Percentiles rank a stretch among this genome's conserved stretches.
Evolutionary conservation across 2,797 vertebrate species (phyloP).

Genomic region (Aldrovandia affinis): DNA sequence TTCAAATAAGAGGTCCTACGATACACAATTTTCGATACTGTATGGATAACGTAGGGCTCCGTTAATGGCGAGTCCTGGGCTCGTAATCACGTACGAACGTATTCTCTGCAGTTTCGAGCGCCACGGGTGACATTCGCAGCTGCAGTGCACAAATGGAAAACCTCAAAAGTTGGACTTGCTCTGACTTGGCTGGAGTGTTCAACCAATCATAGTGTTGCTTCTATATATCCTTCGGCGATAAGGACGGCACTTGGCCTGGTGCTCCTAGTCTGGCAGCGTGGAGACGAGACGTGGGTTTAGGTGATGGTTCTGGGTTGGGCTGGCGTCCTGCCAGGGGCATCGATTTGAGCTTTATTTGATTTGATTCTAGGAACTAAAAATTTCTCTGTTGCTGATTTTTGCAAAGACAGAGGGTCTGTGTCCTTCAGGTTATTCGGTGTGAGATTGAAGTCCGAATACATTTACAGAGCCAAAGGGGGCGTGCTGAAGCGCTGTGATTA

Average conservation of each 20-base stretch:
- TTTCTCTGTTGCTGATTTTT: too few species aligned
- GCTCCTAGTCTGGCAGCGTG: too few species aligned
- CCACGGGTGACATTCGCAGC: background rate
- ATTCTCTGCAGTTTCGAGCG: background rate
- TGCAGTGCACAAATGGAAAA: background rate
- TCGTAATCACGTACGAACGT: background rate
- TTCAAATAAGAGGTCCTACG: background rate
- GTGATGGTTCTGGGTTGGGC: background rate
- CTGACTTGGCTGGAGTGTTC: background rate
- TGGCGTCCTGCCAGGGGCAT: background rate
- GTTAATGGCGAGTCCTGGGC: background rate
- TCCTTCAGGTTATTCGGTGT: too few species aligned
- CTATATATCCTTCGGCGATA: background rate
- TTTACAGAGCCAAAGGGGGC: too few species aligned
- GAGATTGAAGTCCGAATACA: too few species aligned
- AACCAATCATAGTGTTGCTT: background rate
- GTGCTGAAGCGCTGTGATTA: background rate
- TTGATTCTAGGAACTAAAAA: too few species aligned
- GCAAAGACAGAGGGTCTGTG: too few species aligned
- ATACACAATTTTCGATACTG: background rate
- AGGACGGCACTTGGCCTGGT: background rate
- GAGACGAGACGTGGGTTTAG: background rate
- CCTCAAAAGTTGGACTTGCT: background rate
- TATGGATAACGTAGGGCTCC: background rate
- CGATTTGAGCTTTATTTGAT: too few species aligned